These are phyloP conservation scores for Nezara viridula DNA, from an alignment of 2,888 invertebrate species.

Conservation along the genomic window DNA sequence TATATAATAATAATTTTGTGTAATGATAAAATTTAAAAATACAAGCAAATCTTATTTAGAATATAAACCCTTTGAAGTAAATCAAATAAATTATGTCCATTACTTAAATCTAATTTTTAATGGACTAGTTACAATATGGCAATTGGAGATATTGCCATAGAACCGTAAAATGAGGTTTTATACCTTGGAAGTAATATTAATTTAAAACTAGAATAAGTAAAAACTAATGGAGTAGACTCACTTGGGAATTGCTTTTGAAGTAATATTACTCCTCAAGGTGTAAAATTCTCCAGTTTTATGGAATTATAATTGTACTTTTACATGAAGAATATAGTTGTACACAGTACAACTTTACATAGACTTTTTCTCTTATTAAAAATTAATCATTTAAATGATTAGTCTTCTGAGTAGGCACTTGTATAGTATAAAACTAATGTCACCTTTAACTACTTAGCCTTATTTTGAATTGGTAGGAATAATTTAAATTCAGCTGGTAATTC, in stretches of 20 bases:
- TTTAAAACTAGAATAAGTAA: no score
- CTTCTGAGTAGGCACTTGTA: not conserved
- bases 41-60: not conserved
- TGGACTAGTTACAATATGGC: not conserved
- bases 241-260: no score
- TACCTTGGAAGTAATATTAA: no score
- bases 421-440: not conserved
- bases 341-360: not conserved
- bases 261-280: no score
- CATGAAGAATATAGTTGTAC: slow-evolving; percentile 11
- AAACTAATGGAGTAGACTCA: no score
- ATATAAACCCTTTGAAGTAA: not conserved
- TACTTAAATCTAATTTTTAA: not conserved
- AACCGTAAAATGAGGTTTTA: no score
- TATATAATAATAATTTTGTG: not conserved
- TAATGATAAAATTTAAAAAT: not conserved
- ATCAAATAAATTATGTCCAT: not conserved
- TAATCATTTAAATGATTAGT: not conserved
- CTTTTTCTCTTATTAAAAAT: not conserved
- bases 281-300: no score
- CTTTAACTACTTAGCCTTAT: slow-evolving; percentile 61
- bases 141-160: not conserved
- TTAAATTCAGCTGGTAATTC: slow-evolving; percentile 96
- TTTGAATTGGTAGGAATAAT: slow-evolving; percentile 76
- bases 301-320: not conserved